These are phyloP conservation scores for Oscheius myriophilus DNA, from an alignment of 2,888 invertebrate species.

Conservation along the genomic window DNA sequence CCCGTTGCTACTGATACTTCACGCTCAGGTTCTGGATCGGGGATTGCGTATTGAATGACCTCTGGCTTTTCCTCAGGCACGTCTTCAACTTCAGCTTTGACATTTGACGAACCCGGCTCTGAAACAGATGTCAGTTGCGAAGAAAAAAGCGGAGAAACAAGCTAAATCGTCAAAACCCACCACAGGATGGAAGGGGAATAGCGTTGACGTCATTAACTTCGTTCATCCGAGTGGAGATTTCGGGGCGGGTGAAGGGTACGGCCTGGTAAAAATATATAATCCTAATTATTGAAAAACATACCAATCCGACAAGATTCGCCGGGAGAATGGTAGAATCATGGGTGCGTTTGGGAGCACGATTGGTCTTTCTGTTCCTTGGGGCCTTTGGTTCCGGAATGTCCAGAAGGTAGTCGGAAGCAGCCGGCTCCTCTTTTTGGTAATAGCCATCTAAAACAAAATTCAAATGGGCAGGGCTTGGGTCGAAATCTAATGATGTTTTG, in stretches of 20 bases:
- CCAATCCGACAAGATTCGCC: too few relatives aligned
- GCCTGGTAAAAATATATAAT: not conserved
- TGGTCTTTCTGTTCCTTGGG: too few relatives aligned
- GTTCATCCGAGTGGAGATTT: slow-evolving; percentile 11
- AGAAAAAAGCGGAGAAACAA: not conserved
- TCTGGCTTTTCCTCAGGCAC: slow-evolving; percentile 13
- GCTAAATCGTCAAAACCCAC: not conserved
- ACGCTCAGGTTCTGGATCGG: slow-evolving; percentile 4
- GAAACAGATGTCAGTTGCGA: not conserved
- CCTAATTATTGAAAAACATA: too few relatives aligned
- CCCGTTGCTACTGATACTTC: slow-evolving; percentile 11
- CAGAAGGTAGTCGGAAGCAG: slow-evolving; percentile 10
- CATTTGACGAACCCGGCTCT: not conserved
- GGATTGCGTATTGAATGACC: slow-evolving; percentile 1
- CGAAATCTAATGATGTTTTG: too few relatives aligned
- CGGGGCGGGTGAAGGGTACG: slow-evolving; percentile 8
- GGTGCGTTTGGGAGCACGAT: too few relatives aligned
- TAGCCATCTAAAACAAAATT: too few relatives aligned
- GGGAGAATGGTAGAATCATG: too few relatives aligned
- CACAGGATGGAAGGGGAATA: slow-evolving; percentile 5
- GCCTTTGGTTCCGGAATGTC: too few relatives aligned
- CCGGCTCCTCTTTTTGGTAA: too few relatives aligned
- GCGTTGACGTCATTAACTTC: slow-evolving; percentile 15
- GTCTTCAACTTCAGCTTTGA: slow-evolving; percentile 7
- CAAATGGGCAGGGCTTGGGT: too few relatives aligned